Base-by-base conservation (phyloP, 2,797 vertebrate species). In the Cirrhinus mrigala region DNA sequence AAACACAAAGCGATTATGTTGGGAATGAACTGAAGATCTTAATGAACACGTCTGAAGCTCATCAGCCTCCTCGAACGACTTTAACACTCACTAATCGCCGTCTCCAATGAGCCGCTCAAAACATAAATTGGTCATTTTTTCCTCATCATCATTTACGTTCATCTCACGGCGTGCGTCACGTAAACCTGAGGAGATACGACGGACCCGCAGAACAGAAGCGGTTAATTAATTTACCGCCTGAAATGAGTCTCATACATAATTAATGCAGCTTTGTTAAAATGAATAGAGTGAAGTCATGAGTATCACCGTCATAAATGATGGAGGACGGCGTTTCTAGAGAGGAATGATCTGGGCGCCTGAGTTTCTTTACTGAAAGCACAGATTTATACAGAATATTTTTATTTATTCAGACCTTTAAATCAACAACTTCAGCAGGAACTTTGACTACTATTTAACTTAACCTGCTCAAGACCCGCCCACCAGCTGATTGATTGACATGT, bases 191-290 rank as follows among this genome's bases (percentile, higher is more conserved):
- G 48, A 29, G 40, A 64, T 64, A 27, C 24, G 27, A 16, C 27
- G 24, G 66, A 78, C 12, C 11, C 10, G 54, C 33, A 64, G 81
- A 87, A 87, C 77, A 79, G 75, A 87, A 88, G 86, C 7, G 24
- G 29, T 84, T 81, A 74, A 89, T 85, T 86, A 29, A 88, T 90
- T 76, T 85, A 69, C 48, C 24, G 69, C 82, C 85, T 78, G 77
- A 87, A 89, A 90, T 86, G 81, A 90, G 87, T 70, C 86, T 71
- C 44, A 87, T 90, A 48, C 81, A 91, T 89, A 87, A 91, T 91
- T 88, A 50, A 91, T 85, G 78, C 76, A 64, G 85, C 77, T 88
- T 83, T 78, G 82, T 87, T 87, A 20, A 85, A 81, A 79, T 82
- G 78, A 89, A 87, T 68, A 78, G 84, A 85, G 82, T 82, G 77